Base-by-base conservation (phyloP, 1,140 invertebrate species). In the Gryllus bimaculatus region DNA sequence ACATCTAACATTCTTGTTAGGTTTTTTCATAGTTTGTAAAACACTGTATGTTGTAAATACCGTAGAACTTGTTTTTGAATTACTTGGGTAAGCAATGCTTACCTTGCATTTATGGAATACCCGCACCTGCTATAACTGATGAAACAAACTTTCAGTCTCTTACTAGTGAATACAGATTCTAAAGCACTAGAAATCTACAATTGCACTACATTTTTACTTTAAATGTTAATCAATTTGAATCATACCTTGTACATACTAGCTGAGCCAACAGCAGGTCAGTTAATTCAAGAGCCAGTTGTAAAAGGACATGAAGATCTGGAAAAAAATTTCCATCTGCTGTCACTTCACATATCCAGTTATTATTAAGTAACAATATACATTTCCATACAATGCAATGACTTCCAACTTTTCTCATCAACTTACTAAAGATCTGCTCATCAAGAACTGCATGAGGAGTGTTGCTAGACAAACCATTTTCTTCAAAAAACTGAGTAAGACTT, bases 261-360 rank as follows among this genome's bases (percentile, higher is more conserved):
- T 86, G 85, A 10, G 83, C 83, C 5, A 87, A 77, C 8, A 87
- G 76, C 8, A 86, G 81, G 79, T 86, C 85, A 73, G 85, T 86
- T 76, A 87, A 78, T 82, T 86, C 83, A 47, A 86, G 79, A 13
- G 86, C 86, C 39, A 87, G 81, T 73, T 86, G 84, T 4, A 86
- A 81, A 47, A 87, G 81, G 13, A 84, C 79, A 78, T 84, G 84
- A 79, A 86, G 81, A 82, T 84, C 83, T 83, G 79, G 39, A 81
- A 81, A n/a, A 77, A 77, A 18, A 77, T 12, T 77, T 47, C 76
- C 15, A 15, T 47, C 47, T 77, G 76, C 12, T 13, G 47, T 13
- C 13, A 77, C 20, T 77, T 49, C 47, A 20, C 8, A 8, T 48
- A 39, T 39, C 15, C 76, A 77, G 76, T 8, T 8, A 77, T 39